Conservation (phyloP, 1,140 invertebrate species). For the Reticulitermes speratus region DNA sequence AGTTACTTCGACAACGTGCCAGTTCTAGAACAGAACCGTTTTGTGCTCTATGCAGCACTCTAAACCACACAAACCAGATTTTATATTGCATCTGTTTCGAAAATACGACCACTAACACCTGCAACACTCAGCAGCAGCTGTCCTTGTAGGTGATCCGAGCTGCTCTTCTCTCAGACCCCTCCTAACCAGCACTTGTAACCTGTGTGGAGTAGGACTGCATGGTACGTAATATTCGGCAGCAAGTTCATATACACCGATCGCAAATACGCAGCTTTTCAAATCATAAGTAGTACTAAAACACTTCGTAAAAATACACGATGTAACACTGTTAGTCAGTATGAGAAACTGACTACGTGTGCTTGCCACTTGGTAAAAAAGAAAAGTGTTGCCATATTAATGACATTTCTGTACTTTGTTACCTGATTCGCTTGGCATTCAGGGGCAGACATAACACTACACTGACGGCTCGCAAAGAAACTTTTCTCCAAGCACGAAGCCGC, state of each 20-base stretch:
- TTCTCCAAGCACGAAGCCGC: neutral
- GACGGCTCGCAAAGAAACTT: neutral
- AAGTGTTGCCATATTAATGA: neutral
- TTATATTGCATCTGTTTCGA: neutral
- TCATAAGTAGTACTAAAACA: neutral
- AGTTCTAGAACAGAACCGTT: neutral
- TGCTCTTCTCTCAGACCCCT: neutral
- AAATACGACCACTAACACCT: neutral
- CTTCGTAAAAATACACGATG: neutral
- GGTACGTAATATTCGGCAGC: neutral
- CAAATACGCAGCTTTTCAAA: neutral
- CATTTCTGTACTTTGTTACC: neutral
- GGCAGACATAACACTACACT: neutral
- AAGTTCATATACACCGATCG: neutral
- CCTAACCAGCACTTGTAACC: neutral
- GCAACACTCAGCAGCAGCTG: constrained; percentile 9
- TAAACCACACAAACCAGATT: neutral
- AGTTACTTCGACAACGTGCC: neutral
- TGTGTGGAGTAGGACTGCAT: neutral
- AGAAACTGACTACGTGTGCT: no score
- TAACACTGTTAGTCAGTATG: no score
- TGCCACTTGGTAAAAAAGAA: neutral
- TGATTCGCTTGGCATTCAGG: neutral
- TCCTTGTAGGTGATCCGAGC: no score
- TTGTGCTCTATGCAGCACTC: neutral